These are phyloP conservation scores for Hypotaenidia philippensis DNA, from an alignment of 2,797 vertebrate genomes.

Conservation along the genomic window DNA sequence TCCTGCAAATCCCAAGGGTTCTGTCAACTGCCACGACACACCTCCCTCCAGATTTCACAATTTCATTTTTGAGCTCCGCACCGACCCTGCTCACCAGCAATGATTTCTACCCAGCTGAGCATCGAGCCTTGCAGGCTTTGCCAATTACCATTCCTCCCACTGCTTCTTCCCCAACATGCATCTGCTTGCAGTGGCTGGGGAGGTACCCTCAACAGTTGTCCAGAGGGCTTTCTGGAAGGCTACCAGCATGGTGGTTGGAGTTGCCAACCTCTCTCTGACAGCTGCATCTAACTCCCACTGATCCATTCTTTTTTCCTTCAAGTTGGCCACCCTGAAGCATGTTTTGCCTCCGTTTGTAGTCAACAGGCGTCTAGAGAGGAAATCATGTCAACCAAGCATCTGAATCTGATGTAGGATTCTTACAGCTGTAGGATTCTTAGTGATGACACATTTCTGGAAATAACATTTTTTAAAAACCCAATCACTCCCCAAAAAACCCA, in stretches of 20 bases:
- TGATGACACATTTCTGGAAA: neutral
- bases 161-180: neutral
- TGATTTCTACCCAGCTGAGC: neutral
- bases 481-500: too few relatives aligned
- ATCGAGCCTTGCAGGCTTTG: conserved; percentile 1
- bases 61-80: neutral
- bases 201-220: neutral
- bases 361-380: neutral
- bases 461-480: neutral
- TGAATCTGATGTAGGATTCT: neutral
- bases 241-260: neutral
- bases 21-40: fast-evolving
- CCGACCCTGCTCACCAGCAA: neutral
- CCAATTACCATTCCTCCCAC: neutral
- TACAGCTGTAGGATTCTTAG: neutral
- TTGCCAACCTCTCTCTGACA: neutral
- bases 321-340: conserved; percentile 31
- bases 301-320: fast-evolving
- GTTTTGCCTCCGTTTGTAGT: conserved; percentile 8
- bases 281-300: conserved; percentile 35
- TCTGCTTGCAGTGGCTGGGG: neutral
- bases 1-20: neutral
- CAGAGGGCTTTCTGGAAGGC: conserved; percentile 48
- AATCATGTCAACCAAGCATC: neutral
- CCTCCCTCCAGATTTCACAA: neutral